Percentiles rank a stretch among this genome's conserved stretches.
Evolutionary conservation across 2,113 vertebrate species (phyloP).

Genomic region (Psilopsiagon aymara): DNA sequence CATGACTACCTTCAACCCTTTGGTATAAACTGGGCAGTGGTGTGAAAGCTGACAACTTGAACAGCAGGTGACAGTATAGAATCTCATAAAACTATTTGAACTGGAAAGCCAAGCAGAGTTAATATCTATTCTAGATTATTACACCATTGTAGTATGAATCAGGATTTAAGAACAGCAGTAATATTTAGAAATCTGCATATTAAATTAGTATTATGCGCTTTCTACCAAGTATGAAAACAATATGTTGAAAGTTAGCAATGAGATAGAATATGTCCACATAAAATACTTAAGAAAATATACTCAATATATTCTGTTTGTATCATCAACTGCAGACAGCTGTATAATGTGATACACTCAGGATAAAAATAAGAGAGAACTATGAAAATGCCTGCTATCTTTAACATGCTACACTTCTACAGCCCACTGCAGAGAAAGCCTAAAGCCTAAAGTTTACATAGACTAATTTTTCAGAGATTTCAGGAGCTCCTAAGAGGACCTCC

Average conservation of each 20-base stretch:
- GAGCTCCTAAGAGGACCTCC: not conserved
- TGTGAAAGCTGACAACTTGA: not conserved
- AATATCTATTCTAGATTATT: not conserved
- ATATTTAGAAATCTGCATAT: not conserved
- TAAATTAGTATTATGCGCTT: not conserved
- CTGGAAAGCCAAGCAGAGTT: not conserved
- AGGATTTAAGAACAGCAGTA: not conserved
- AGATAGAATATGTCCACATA: not conserved
- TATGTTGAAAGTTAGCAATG: not conserved
- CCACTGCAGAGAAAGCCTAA: not conserved
- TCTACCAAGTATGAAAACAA: not conserved
- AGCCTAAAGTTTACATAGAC: not conserved
- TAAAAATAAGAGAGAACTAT: not conserved
- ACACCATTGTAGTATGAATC: not conserved
- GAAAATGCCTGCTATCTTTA: conserved; percentile 1
- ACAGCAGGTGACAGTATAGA: not conserved
- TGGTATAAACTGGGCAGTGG: not conserved
- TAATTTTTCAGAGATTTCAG: not conserved
- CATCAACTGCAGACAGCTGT: not conserved
- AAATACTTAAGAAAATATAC: not conserved
- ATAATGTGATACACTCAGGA: not conserved
- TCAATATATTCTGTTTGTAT: not conserved
- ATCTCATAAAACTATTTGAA: not conserved
- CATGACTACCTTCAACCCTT: not conserved
- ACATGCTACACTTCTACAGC: not conserved